These are phyloP conservation scores for Spisula solida DNA, from an alignment of 2,888 invertebrate species.

Conservation along the genomic window DNA sequence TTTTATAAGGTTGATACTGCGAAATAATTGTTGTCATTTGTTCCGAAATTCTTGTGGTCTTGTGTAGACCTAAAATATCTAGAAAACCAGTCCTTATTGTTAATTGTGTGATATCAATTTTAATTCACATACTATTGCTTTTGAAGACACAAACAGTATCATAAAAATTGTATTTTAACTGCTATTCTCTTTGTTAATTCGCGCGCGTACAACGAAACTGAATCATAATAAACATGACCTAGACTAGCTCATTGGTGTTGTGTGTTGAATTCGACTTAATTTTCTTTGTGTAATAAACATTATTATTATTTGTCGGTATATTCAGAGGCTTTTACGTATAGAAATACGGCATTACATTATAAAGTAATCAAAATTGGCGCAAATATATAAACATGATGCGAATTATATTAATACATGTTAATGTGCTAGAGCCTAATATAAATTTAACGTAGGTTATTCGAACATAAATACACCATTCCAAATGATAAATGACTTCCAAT, in stretches of 20 bases:
- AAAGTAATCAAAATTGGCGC: neutral
- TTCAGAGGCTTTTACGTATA: neutral
- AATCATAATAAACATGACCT: constrained; percentile 4
- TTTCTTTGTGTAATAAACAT: neutral
- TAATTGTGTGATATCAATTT: too few species aligned
- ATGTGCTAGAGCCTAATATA: neutral
- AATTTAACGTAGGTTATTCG: constrained; percentile 7
- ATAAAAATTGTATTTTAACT: too few species aligned
- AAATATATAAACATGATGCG: neutral
- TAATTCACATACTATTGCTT: too few species aligned
- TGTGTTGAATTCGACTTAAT: neutral
- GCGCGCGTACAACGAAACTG: neutral
- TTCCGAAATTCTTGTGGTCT: constrained; percentile 27
- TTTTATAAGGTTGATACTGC: constrained; percentile 19
- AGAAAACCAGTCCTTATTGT: neutral
- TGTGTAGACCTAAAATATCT: neutral
- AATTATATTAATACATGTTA: neutral
- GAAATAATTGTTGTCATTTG: constrained; percentile 28
- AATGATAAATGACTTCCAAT: constrained; percentile 12
- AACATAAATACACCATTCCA: neutral
- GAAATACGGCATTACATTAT: neutral
- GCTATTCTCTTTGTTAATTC: neutral
- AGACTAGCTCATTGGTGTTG: neutral
- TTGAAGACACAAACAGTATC: too few species aligned
- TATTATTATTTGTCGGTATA: neutral